Conservation (phyloP, 2,797 vertebrate species). For the Labroides dimidiatus region DNA sequence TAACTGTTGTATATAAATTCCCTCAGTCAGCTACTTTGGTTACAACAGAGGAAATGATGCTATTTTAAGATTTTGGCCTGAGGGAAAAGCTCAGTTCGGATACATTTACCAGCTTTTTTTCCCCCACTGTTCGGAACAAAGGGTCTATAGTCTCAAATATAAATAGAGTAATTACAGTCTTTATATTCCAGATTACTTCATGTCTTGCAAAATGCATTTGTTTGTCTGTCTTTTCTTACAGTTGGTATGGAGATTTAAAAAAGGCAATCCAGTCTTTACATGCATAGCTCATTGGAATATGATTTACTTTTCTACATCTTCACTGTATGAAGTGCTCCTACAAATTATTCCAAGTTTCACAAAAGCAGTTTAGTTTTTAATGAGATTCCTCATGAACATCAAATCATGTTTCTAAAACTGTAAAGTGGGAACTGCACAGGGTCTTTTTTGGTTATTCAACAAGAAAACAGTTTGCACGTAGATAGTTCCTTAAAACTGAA, state of each 20-base stretch:
- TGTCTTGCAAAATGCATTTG: not conserved
- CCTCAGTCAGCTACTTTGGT: conserved; percentile 27
- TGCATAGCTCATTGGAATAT: too few relatives aligned
- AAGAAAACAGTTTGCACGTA: not conserved
- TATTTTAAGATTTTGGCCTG: conserved; percentile 22
- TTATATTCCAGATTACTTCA: not conserved
- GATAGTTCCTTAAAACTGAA: not conserved
- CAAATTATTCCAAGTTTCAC: too few relatives aligned
- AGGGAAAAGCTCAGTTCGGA: conserved; percentile 14
- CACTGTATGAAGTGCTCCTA: too few relatives aligned
- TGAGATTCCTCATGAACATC: too few relatives aligned
- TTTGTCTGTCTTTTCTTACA: not conserved
- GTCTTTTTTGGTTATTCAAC: not conserved
- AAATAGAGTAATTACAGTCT: not conserved
- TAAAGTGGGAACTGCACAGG: not conserved
- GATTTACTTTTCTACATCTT: too few relatives aligned
- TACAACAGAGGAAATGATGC: conserved; percentile 7
- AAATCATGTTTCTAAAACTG: not conserved
- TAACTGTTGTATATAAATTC: conserved; percentile 23
- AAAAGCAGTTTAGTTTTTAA: too few relatives aligned
- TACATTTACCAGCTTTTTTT: conserved; percentile 6
- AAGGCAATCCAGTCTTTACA: too few relatives aligned
- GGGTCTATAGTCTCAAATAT: not conserved
- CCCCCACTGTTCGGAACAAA: not conserved
- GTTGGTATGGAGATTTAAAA: too few relatives aligned